phyloP scores from a whole-genome alignment of 2,797 vertebrate genomes.

The Clarias fuscus region DNA sequence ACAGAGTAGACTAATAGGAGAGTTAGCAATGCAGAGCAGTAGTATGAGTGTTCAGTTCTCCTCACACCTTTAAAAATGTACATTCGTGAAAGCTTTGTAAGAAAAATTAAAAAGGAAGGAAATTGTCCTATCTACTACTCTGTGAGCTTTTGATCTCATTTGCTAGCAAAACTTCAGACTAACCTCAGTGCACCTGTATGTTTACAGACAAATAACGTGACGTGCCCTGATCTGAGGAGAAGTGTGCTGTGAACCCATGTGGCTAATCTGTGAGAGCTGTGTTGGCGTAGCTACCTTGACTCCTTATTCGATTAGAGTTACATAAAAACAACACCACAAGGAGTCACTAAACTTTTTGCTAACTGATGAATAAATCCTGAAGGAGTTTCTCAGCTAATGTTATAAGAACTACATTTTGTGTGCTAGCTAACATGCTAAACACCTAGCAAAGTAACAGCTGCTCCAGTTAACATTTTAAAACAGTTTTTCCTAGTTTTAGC shows the following conservation, averaged over 20 bases:
- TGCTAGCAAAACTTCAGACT: neutral
- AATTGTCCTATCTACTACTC: neutral
- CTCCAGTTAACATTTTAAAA: neutral
- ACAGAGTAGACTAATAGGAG: neutral
- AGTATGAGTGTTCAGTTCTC: neutral
- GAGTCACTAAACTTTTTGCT: neutral
- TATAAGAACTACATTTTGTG: neutral
- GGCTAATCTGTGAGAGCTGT: neutral
- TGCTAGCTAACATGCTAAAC: neutral
- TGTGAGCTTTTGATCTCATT: neutral
- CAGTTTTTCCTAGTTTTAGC: neutral
- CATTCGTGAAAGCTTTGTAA: neutral
- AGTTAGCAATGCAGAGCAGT: neutral
- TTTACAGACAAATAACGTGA: neutral
- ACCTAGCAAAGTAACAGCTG: neutral
- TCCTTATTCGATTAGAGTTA: neutral
- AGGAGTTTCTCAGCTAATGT: neutral
- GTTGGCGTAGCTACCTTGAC: neutral
- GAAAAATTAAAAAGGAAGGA: too few species aligned
- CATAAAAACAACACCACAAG: neutral
- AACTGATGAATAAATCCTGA: too few species aligned
- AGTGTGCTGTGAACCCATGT: neutral
- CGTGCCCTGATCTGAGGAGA: neutral
- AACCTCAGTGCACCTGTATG: neutral
- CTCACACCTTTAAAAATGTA: neutral